Percentiles rank a stretch among this genome's conserved stretches.
Evolutionary conservation across 2,113 vertebrate genomes (phyloP).

Genomic region (Mungos mungo): DNA sequence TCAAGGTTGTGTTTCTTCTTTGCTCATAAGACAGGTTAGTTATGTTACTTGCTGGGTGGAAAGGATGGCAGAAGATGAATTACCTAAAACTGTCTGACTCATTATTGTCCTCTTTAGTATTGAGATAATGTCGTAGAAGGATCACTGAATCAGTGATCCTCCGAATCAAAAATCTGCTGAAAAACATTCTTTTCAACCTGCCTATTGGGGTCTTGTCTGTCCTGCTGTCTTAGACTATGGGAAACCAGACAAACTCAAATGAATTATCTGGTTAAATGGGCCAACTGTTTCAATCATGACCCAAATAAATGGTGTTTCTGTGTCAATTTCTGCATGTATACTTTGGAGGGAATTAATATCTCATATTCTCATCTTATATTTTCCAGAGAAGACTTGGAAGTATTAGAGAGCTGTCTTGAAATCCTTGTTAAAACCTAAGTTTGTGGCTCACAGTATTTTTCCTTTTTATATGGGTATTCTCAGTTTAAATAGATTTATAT

Average conservation of each 20-base stretch:
- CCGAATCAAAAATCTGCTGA: no score
- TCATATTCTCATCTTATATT: neutral
- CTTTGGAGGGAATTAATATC: neutral
- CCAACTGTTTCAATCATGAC: neutral
- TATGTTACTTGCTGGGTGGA: neutral
- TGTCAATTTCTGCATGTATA: neutral
- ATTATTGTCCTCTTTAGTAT: constrained; percentile 20
- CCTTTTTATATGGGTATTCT: neutral
- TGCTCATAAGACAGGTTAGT: neutral
- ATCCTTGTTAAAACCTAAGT: neutral
- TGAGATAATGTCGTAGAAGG: neutral
- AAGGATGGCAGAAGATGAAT: neutral
- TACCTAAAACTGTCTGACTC: neutral
- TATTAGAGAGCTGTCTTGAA: constrained; percentile 15
- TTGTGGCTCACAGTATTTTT: neutral
- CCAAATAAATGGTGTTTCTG: neutral
- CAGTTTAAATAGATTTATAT: neutral
- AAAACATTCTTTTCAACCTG: neutral
- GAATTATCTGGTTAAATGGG: neutral
- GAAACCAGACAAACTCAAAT: constrained; percentile 32
- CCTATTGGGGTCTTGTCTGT: neutral
- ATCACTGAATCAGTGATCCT: neutral
- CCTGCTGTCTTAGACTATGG: neutral
- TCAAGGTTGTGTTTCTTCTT: constrained; percentile 26
- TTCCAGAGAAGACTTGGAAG: neutral